A percentile compares a stretch with the other conserved stretches of the same genome.
phyloP scores from a whole-genome alignment of 2,797 vertebrate genomes.

The Peromyscus nudipes region DNA sequence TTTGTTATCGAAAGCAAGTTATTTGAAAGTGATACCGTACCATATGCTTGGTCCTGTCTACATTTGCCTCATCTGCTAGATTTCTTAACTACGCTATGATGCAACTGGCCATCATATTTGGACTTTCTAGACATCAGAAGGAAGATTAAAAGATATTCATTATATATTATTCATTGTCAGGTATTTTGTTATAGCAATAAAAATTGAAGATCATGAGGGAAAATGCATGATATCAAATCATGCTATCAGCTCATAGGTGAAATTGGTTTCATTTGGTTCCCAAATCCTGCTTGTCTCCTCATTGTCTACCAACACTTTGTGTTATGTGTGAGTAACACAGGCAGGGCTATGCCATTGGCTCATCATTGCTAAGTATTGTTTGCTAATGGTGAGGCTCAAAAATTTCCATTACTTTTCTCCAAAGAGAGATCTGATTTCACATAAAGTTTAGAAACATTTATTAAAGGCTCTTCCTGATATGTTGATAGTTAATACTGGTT shows the following conservation, averaged over 20 bases:
- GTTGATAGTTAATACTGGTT: constrained; percentile 1
- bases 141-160: not conserved
- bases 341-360: not conserved
- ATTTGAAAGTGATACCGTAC: not conserved
- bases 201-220: not conserved
- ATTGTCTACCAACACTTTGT: not conserved
- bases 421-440: not conserved
- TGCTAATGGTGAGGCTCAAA: not conserved
- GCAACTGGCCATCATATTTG: not conserved
- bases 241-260: not conserved
- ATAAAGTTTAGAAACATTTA: not conserved
- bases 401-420: not conserved
- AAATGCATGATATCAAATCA: not conserved
- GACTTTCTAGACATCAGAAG: not conserved
- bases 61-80: not conserved
- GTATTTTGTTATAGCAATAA: not conserved
- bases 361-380: not conserved
- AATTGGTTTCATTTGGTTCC: not conserved
- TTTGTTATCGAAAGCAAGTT: not conserved
- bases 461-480: not conserved
- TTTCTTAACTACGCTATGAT: not conserved
- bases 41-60: not conserved
- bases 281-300: not conserved
- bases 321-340: not conserved
- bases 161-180: not conserved